Conservation (phyloP, 2,888 invertebrate species). For the Thysanoteuthis rhombus region DNA sequence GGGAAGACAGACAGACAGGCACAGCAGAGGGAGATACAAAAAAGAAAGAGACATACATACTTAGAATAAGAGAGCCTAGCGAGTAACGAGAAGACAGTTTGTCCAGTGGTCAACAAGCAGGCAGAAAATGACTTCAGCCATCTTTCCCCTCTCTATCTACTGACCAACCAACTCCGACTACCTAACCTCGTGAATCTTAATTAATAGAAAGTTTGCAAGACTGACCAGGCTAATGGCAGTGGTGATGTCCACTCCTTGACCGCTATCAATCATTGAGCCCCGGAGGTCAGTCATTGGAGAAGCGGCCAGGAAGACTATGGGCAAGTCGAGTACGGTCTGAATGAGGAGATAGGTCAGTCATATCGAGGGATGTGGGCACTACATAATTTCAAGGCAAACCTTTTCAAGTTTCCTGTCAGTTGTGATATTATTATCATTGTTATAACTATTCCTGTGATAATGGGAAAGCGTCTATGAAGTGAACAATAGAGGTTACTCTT, state of each 20-base stretch:
- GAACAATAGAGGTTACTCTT: not conserved
- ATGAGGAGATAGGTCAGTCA: not conserved
- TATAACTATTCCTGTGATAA: not conserved
- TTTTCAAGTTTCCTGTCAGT: not conserved
- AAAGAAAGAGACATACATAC: too few relatives aligned
- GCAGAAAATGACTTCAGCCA: not conserved
- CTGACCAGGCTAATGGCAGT: not conserved
- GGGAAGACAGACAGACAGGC: too few relatives aligned
- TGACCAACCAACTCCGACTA: too few relatives aligned
- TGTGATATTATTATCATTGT: not conserved
- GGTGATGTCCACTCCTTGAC: not conserved
- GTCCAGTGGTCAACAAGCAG: not conserved
- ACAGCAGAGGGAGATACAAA: too few relatives aligned
- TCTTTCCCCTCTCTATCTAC: not conserved
- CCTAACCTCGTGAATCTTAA: not conserved
- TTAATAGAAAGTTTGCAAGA: not conserved
- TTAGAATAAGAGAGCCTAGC: too few relatives aligned
- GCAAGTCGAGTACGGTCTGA: not conserved
- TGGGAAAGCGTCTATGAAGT: not conserved
- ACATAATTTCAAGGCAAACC: too few relatives aligned
- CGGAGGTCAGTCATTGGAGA: not conserved
- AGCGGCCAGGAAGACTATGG: not conserved
- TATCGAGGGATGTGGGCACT: not conserved
- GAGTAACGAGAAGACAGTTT: not conserved
- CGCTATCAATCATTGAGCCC: not conserved